A percentile compares a stretch with the other conserved stretches of the same genome.
Evolutionary conservation across 2,888 invertebrate genomes (phyloP).

Genomic region (Lamproptera curius): DNA sequence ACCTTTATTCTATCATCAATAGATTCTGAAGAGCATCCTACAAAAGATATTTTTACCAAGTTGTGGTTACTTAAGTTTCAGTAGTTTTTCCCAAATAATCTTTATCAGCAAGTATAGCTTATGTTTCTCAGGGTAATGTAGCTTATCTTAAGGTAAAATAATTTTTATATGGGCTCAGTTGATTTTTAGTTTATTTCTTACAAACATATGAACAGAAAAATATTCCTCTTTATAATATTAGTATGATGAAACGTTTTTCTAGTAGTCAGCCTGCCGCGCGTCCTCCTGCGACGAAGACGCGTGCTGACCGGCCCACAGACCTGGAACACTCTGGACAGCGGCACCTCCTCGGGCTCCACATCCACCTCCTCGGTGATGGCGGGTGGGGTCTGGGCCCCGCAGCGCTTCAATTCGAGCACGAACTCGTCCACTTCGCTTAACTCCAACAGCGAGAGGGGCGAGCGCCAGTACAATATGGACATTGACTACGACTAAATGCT

Average conservation of each 20-base stretch:
- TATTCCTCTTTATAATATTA: slow-evolving; percentile 14
- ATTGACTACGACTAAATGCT: slow-evolving; percentile 67
- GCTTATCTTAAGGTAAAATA: no score
- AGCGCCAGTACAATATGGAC: slow-evolving; percentile 66
- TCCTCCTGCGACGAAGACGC: slow-evolving; percentile 20
- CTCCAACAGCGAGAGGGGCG: slow-evolving; percentile 41
- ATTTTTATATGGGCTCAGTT: no score
- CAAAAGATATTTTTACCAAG: no score
- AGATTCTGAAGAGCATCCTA: no score
- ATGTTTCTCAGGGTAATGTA: no score
- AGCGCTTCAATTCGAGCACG: slow-evolving; percentile 32
- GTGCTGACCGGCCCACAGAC: slow-evolving; percentile 19
- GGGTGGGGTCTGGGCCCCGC: slow-evolving; percentile 39
- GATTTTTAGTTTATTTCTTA: neutral
- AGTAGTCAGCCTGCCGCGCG: slow-evolving; percentile 14
- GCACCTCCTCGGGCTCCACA: slow-evolving; percentile 28
- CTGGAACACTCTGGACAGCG: slow-evolving; percentile 29
- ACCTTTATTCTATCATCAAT: no score
- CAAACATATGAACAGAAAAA: no score
- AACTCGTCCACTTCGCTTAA: slow-evolving; percentile 38
- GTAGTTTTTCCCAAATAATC: no score
- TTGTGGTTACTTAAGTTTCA: no score
- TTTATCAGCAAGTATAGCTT: no score
- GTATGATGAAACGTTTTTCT: no score
- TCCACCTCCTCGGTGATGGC: slow-evolving; percentile 34